phyloP scores from a whole-genome alignment of 2,888 invertebrate genomes.

The Trilocha varians region DNA sequence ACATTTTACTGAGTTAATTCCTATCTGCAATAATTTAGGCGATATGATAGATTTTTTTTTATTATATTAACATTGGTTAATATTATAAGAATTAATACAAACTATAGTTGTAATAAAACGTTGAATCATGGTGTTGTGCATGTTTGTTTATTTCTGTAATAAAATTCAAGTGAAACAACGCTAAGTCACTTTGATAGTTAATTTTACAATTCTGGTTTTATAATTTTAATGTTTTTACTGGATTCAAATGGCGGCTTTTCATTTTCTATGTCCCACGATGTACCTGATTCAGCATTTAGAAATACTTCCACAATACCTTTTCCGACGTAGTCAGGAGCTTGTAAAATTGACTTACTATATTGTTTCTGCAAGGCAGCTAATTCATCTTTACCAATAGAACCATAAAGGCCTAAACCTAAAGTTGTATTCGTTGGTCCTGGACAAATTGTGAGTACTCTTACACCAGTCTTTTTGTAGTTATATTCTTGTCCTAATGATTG shows the following conservation, averaged over 20 bases:
- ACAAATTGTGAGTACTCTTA: slow-evolving; percentile 50
- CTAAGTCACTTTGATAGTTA: neutral
- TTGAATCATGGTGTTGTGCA: too few species aligned
- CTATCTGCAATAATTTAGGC: too few species aligned
- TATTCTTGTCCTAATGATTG: slow-evolving; percentile 40
- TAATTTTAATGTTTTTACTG: neutral
- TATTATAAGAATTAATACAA: too few species aligned
- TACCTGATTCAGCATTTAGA: slow-evolving; percentile 56
- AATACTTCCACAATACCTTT: slow-evolving; percentile 36
- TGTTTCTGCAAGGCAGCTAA: neutral
- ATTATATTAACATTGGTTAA: too few species aligned
- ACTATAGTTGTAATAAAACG: too few species aligned
- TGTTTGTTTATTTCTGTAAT: too few species aligned
- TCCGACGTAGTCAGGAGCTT: slow-evolving; percentile 34
- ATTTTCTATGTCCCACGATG: slow-evolving; percentile 68
- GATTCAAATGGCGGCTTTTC: slow-evolving; percentile 34
- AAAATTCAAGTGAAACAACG: neutral
- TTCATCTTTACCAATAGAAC: slow-evolving; percentile 7
- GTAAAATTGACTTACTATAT: slow-evolving; percentile 7
- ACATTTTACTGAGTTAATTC: too few species aligned
- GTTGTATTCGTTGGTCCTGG: slow-evolving; percentile 42
- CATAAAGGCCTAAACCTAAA: slow-evolving; percentile 23
- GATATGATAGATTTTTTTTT: too few species aligned
- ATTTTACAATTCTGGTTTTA: too few species aligned
- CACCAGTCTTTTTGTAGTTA: slow-evolving; percentile 44